Evolutionary conservation across 2,797 vertebrate species (phyloP), one percentile per base, ranked within the genome.

Genomic region (Gymnocypris eckloni): DNA sequence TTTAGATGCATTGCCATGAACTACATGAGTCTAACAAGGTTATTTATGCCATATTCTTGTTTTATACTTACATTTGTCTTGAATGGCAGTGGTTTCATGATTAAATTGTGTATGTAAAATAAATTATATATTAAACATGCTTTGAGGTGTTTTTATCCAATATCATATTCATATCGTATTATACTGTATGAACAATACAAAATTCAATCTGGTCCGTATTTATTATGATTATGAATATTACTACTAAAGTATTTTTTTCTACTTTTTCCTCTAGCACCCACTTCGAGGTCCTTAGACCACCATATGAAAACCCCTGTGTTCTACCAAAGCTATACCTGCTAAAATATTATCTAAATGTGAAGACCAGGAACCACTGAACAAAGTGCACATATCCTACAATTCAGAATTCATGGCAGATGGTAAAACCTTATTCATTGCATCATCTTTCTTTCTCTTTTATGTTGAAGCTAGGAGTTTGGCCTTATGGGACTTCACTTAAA

Each of bases 401-500:
- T 67, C 6, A 45, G 9, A 12, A 8, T 67, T 25, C 64, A 37
- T 37, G 10, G 12, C 6, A 15, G 78, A 33, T 48, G 15, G 54
- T 59, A 61, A 61, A 79, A 13, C 13, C 56, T 64, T 18, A 22
- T 61, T 8, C 3, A 10, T 67, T 80, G 39, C 79, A 81, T 67
- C 25, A 50, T 37, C 25, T 37, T 6, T 81, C 64, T 79, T 33
- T 45, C 39, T 67, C 78, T 67, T 81, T 67, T 50, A 81, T 50
- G 43, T 13, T 50, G 18, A 50, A 33, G n/a, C 61, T 7, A 11
- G 25, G 18, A 20, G 18, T 22, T 77, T 64, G 37, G 41, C 9
- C 25, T 33, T 1, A 5, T 8, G 18, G 25, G 43, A 50, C 69
- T 67, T 69, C 18, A 48, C 43, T 67, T 48, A 66, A 43, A 79